Evolutionary conservation across 2,888 invertebrate genomes (phyloP), one percentile per base, ranked within the genome.

Genomic region (Dichetophora obliterata): DNA sequence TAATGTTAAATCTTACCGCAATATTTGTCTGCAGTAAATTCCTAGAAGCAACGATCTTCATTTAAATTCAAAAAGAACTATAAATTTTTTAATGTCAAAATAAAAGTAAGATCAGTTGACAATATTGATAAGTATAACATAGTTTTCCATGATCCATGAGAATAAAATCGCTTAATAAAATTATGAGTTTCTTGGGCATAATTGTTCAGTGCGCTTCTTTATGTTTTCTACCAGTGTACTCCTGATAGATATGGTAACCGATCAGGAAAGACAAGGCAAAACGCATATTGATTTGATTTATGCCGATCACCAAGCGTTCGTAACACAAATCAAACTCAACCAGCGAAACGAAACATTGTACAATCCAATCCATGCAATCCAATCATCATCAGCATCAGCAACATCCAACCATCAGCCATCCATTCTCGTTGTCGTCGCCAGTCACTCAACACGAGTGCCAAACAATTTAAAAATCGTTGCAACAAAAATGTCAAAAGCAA

Each of bases 271-370:
- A 16, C 54, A 54, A 50, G 22, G 65, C 65, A 22, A 54, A 66
- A 54, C 81, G 80, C 81, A 80, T 81, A 80, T 78, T 80, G 83
- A 86, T 86, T 88, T 87, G 86, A 88, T 87, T 87, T 88, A 88
- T 87, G 82, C 86, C 85, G 79, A 81, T 66, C 84, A 82, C 82
- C 82, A 75, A 66, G 73, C 75, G 72, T 76, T 57, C 72, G 79
- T 72, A 85, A 86, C 84, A 85, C 84, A 84, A 86, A 85, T 87
- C 84, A 86, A 86, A 86, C 82, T 82, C 83, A 83, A 81, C 80
- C 85, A 85, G 85, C 85, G 86, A 83, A 83, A 85, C 87, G 86
- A 83, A 86, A 84, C 85, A 84, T 83, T 83, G 85, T 82, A 80
- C 82, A 80, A 82, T 79, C 81, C 78, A 80, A 61, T 27, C 75